Percentiles rank a stretch among this genome's conserved stretches.
phyloP scores from a whole-genome alignment of 2,113 vertebrate genomes.

The Odontophorus gujanensis region DNA sequence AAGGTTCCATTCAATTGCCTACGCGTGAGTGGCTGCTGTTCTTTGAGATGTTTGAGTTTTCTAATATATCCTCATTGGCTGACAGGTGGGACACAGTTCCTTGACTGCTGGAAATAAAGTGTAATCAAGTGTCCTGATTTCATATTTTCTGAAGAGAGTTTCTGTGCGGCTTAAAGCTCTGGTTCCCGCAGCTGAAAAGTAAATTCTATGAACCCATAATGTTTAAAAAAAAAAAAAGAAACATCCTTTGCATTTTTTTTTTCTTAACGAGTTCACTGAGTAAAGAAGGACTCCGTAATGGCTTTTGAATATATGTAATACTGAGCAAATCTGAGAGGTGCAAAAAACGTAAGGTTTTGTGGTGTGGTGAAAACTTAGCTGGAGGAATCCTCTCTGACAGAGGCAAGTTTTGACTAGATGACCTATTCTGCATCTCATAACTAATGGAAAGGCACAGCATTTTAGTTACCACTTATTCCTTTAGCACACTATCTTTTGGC shows the following conservation, averaged over 20 bases:
- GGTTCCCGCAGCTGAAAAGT: not conserved
- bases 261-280: not conserved
- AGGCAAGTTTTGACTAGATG: not conserved
- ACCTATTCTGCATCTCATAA: not conserved
- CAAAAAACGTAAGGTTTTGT: not conserved
- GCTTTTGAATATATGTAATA: not conserved
- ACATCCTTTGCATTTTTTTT: not conserved
- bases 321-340: not conserved
- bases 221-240: not conserved
- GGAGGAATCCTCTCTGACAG: fast-evolving
- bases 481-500: not conserved
- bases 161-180: not conserved
- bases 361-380: not conserved
- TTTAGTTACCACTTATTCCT: not conserved
- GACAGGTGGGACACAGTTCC: slow-evolving; percentile 16
- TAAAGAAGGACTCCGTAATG: not conserved
- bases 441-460: not conserved
- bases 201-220: not conserved
- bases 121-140: not conserved
- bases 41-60: not conserved
- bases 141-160: not conserved
- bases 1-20: not conserved
- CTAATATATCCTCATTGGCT: slow-evolving; percentile 6
- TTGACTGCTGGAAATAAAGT: not conserved
- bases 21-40: not conserved